Percentiles rank a stretch among this genome's conserved stretches.
Conservation (phyloP, 2,888 invertebrate species). For the Achlya flavicornis region DNA sequence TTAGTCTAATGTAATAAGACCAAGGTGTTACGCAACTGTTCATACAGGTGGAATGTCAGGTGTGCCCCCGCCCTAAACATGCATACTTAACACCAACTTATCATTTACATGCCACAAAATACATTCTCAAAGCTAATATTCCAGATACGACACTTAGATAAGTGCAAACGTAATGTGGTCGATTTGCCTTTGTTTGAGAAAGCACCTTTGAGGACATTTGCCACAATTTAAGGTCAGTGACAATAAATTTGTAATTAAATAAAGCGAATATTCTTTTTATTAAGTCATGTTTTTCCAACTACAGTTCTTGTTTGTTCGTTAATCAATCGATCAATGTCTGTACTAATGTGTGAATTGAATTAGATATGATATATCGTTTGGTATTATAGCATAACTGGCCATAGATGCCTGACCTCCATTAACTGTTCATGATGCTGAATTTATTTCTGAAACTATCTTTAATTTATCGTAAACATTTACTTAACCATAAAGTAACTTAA, state of each 20-base stretch:
- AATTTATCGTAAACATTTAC: too few species aligned
- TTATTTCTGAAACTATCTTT: too few species aligned
- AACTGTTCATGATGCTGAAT: too few species aligned
- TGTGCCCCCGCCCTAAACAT: constrained; percentile 58
- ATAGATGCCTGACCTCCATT: too few species aligned
- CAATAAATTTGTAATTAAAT: constrained; percentile 55
- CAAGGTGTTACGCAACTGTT: constrained; percentile 75
- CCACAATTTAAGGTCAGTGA: constrained; percentile 52
- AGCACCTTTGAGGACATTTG: constrained; percentile 60
- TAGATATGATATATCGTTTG: constrained; percentile 25
- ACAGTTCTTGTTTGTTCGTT: background rate
- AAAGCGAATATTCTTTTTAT: constrained; percentile 32
- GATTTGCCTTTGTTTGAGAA: constrained; percentile 46
- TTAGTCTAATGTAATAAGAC: constrained; percentile 40
- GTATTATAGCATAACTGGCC: background rate
- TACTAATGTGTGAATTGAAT: constrained; percentile 33
- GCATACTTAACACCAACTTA: constrained; percentile 25
- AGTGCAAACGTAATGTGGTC: constrained; percentile 30
- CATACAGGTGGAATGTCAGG: constrained; percentile 71
- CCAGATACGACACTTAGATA: constrained; percentile 14
- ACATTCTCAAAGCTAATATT: background rate
- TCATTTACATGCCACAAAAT: background rate
- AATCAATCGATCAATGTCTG: constrained; percentile 35
- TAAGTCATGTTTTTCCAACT: constrained; percentile 12
- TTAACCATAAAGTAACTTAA: too few species aligned